Evolutionary conservation across 2,888 invertebrate genomes (phyloP), one percentile per base, ranked within the genome.

Genomic region (Tetropium fuscum): DNA sequence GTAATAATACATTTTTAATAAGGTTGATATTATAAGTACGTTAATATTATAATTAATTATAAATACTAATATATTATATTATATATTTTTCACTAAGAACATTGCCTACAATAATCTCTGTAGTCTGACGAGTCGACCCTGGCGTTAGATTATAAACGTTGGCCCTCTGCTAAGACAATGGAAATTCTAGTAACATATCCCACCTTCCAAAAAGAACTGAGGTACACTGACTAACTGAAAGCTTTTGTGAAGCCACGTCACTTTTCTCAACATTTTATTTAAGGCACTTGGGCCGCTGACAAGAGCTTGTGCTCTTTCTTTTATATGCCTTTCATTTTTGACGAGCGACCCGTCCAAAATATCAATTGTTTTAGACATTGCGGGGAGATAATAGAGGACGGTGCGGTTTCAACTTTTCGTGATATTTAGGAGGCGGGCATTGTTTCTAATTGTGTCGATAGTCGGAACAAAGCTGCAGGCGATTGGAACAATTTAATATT

Each of bases 221-320:
- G 53, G 34, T 45, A 47, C 58, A 53, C 44, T 49, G 53, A 57
- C 59, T 63, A 65, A 65, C 63, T 65, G 65, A 65, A 63, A 63
- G 53, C 60, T 56, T 60, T 65, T 65, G 63, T 65, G 55, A 16
- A 16, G 20, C 58, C 22, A 8, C 55, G 61, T 64, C 64, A 56
- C 27, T 61, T 20, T 60, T 30, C 8, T 30, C 43, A 53, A 47
- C 53, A 47, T 64, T 64, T 45, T 54, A 47, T 58, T 53, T 53
- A 38, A 54, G 38, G 45, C 22, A 45, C 40, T 51, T 30, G 30
- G 41, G 47, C 40, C 38, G 44, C 45, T 53, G 58, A 53, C 58
- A 53, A 34, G 22, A 53, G 53, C 40, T 53, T 47, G 44, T 18
- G 34, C 45, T 53, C 45, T 53, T 47, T 40, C 44, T 27, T 44